phyloP scores from a whole-genome alignment of 2,888 invertebrate species.

The Drosophila meridionalis region DNA sequence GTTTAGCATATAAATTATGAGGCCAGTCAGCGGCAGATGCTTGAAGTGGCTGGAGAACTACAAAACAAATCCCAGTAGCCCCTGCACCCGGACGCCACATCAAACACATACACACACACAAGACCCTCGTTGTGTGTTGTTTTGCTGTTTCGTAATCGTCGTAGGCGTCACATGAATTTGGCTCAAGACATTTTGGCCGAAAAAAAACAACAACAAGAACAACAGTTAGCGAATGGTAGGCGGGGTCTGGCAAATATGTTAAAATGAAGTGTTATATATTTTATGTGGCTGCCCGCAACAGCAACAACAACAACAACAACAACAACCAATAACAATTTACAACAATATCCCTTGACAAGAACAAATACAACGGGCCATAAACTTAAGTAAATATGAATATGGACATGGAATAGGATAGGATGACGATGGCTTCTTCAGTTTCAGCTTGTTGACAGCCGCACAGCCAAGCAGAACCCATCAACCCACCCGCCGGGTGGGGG shows the following conservation, averaged over 20 bases:
- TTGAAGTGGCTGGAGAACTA: conserved; percentile 27
- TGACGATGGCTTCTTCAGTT: conserved; percentile 51
- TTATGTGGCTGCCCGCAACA: conserved; percentile 68
- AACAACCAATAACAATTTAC: conserved; percentile 46
- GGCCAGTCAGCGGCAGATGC: conserved; percentile 47
- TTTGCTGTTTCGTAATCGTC: conserved; percentile 41
- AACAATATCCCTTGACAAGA: conserved; percentile 61
- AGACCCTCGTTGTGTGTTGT: conserved; percentile 34
- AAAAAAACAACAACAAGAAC: neutral
- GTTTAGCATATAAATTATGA: conserved; percentile 77
- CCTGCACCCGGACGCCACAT: neutral
- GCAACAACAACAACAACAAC: conserved; percentile 20
- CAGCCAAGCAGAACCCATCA: conserved; percentile 7
- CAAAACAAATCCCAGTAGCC: conserved; percentile 20
- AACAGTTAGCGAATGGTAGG: conserved; percentile 52
- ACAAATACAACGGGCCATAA: conserved; percentile 65
- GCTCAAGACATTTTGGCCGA: conserved; percentile 50
- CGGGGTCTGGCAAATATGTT: conserved; percentile 60
- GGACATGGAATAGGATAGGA: conserved; percentile 41
- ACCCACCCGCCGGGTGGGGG: neutral
- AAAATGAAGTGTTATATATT: conserved; percentile 77
- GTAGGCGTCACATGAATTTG: conserved; percentile 67
- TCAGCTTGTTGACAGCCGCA: conserved; percentile 38
- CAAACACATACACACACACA: neutral
- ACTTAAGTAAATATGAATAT: conserved; percentile 77